phyloP scores from a whole-genome alignment of 2,113 vertebrate species.

The Oryzias celebensis region DNA sequence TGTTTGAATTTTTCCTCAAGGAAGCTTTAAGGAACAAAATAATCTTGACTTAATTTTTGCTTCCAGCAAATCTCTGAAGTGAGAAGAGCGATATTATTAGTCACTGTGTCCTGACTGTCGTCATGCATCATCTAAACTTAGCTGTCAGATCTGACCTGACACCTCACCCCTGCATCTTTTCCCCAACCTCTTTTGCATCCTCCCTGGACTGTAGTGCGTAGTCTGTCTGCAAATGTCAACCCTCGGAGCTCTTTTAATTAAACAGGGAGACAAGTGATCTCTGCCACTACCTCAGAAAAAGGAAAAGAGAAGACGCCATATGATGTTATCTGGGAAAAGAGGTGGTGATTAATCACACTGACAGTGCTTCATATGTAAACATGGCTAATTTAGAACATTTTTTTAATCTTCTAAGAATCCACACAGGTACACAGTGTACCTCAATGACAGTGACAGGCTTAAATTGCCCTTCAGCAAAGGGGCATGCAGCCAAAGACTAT shows the following conservation, averaged over 20 bases:
- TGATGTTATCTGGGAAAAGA: conserved; percentile 68
- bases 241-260: conserved; percentile 67
- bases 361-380: conserved; percentile 65
- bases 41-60: conserved; percentile 10
- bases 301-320: conserved; percentile 65
- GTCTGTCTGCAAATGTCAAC: conserved; percentile 51
- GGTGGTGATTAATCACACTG: conserved; percentile 72
- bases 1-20: conserved; percentile 3
- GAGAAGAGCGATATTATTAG: conserved; percentile 30
- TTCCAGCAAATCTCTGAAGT: conserved; percentile 28
- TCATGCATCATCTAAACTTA: conserved; percentile 4
- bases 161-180: conserved; percentile 28
- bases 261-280: conserved; percentile 64
- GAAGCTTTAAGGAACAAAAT: conserved; percentile 5
- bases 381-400: conserved; percentile 56
- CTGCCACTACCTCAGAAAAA: conserved; percentile 53
- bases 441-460: conserved; percentile 34
- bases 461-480: conserved; percentile 55
- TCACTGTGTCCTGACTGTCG: conserved; percentile 17
- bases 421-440: conserved; percentile 22
- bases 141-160: conserved; percentile 47
- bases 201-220: conserved; percentile 17
- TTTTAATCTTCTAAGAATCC: conserved; percentile 31
- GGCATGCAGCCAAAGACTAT: conserved; percentile 42
- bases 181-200: conserved; percentile 14